Conservation (phyloP, 2,113 vertebrate genomes). For the Piaya cayana region DNA sequence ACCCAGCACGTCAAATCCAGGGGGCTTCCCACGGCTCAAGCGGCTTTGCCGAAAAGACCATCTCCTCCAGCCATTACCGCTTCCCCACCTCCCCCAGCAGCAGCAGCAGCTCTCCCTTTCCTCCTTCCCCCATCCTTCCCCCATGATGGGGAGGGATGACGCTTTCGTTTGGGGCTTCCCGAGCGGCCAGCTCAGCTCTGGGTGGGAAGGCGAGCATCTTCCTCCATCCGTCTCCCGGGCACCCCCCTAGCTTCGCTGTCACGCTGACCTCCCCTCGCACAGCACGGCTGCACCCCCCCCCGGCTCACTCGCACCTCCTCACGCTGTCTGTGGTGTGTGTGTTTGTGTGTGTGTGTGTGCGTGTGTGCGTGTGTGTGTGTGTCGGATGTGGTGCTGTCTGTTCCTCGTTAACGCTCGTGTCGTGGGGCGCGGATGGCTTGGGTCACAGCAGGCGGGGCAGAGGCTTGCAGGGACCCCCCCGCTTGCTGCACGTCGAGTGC, state of each 20-base stretch:
- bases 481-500: not conserved
- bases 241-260: not conserved
- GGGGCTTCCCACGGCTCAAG: not conserved
- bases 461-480: not conserved
- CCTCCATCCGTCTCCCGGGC: not conserved
- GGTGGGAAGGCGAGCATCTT: not conserved
- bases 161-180: not conserved
- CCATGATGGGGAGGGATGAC: not conserved
- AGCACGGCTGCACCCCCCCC: not conserved
- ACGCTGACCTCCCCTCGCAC: not conserved
- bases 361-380: not conserved
- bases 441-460: not conserved
- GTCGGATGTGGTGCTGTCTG: slow-evolving; percentile 12
- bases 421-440: not conserved
- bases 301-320: not conserved
- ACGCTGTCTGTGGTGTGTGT: not conserved
- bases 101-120: slow-evolving; percentile 2
- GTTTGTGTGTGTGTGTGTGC: not conserved
- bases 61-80: not conserved
- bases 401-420: not conserved
- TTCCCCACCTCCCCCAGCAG: not conserved
- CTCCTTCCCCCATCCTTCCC: not conserved
- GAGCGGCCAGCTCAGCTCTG: not conserved
- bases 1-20: not conserved
- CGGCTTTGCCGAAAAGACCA: not conserved